phyloP scores from a whole-genome alignment of 2,797 vertebrate species.

The Basileuterus tristriatus region DNA sequence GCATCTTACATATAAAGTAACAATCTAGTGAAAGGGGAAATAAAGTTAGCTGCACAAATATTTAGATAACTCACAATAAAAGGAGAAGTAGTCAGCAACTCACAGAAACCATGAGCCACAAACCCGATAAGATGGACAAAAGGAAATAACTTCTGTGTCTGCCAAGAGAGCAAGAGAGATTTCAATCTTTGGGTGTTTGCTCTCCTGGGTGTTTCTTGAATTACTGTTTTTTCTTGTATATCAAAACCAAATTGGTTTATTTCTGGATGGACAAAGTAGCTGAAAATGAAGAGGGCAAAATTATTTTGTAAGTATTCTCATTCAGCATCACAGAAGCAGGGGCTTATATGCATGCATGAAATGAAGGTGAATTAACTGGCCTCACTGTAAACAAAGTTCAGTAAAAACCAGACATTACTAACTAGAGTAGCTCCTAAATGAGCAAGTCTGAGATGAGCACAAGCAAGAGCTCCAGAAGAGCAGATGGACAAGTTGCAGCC shows the following conservation, averaged over 20 bases:
- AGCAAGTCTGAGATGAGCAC: neutral
- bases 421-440: neutral
- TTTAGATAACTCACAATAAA: neutral
- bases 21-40: neutral
- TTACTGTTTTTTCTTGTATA: neutral
- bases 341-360: neutral
- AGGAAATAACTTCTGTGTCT: neutral
- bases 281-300: neutral
- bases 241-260: neutral
- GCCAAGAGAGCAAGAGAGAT: neutral
- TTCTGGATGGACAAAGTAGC: neutral
- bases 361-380: neutral
- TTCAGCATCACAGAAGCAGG: neutral
- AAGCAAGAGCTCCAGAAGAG: neutral
- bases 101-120: neutral
- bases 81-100: neutral
- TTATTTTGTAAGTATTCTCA: neutral
- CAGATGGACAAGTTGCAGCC: neutral
- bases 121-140: neutral
- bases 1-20: neutral
- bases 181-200: neutral
- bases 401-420: neutral
- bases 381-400: neutral
- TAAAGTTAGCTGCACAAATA: conserved; percentile 19
- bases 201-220: neutral